Evolutionary conservation across 2,113 vertebrate species (phyloP), one percentile per base, ranked within the genome.

Genomic region (Saguinus imperator): DNA sequence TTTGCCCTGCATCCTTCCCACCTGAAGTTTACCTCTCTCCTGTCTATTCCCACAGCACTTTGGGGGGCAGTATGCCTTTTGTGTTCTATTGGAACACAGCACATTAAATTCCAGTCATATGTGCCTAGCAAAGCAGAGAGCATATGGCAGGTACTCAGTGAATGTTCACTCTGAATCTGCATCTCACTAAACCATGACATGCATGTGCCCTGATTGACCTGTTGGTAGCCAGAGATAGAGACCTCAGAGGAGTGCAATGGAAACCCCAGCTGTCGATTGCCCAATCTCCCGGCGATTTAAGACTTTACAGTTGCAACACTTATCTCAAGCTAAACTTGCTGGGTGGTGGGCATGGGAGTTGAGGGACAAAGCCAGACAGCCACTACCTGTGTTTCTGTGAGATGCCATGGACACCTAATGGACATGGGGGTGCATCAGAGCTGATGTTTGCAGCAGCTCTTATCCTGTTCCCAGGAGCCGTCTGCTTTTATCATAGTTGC

Each of bases 211-310:
- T 3, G 48, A 64, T 5, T 6, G 10, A 50, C 81, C 73, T n/a
- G 5, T 55, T 7, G 0, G 7, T 18, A 66, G 4, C 37, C 27
- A 2, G 66, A 45, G 70, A 32, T 2, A 43, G 87, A 64, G 52
- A 27, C 25, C 1, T 2, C 3, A 35, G 52, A 35, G 0, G 16
- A 82, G 45, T 0, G 23, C 37, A 3, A 6, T 0, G 35, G 66
- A 57, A 14, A 16, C 43, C 13, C 21, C 13, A 66, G 75, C 29
- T 43, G 50, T 40, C 1, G 0, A 43, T 1, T 20, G 18, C 79
- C 10, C 0, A 5, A 55, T 48, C 13, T 29, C 90, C 48, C 50
- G n/a, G 40, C n/a, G 45, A 61, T 52, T 64, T n/a, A 73, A 64
- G 45, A 50, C 93, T 87, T 55, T 50, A 29, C 45, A 21, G 8